Evolutionary conservation across 2,888 invertebrate species (phyloP), one percentile per base, ranked within the genome.

Genomic region (Rosalia funebris): DNA sequence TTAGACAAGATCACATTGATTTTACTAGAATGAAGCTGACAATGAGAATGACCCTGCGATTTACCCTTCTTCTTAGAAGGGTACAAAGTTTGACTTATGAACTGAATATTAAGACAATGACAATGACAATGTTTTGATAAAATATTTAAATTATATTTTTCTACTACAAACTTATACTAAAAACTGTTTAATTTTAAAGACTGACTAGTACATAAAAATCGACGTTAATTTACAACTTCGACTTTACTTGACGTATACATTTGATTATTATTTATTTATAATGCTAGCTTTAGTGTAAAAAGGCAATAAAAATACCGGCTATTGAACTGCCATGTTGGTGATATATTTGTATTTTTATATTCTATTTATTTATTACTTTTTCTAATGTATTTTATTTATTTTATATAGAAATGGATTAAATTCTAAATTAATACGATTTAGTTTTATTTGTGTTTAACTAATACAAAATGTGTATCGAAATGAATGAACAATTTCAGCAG

Each of bases 281-380:
- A 53, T 16, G 2, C 2, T 53, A 53, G 53, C 32, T 53, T 52
- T 42, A 41, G 42, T 37, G 15, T 32, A 34, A 20, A 46, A 12
- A 17, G 32, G 25, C n/a, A 42, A 17, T 16, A 11, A 32, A 25
- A 42, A 53, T 53, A 42, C 53, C 53, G 42, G 53, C 53, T 53
- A 15, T 17, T 20, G 32, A 53, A 42, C 53, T 53, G 53, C 53
- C 53, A 53, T 42, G 32, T 15, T 53, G 53, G 53, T 53, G 53
- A 53, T 53, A 53, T 53, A 42, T 53, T 50, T 53, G n/a, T 53
- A 53, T 32, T 42, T 53, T 50, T 50, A 31, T 53, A 53, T 53
- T 41, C 39, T 42, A 31, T 42, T 42, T 42, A 53, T 53, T 53
- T 45, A 45, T 45, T 45, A 17, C 20, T 50, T 52, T 53, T 42